phyloP scores from a whole-genome alignment of 2,888 invertebrate genomes.

The Poecilus cupreus region DNA sequence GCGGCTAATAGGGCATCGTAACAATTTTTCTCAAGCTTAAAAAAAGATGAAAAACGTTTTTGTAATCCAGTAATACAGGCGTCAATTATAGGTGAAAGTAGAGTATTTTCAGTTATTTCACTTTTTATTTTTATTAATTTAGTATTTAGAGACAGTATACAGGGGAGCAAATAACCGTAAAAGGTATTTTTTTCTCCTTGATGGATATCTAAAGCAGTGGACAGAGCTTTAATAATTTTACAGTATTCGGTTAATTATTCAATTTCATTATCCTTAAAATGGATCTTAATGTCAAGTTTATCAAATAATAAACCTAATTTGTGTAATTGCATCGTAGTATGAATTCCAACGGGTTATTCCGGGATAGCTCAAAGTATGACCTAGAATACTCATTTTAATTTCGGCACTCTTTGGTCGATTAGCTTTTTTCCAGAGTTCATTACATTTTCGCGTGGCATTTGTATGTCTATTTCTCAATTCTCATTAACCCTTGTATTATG shows the following conservation, averaged over 20 bases:
- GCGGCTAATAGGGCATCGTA: neutral
- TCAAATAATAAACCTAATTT: neutral
- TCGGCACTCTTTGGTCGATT: neutral
- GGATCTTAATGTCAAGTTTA: neutral
- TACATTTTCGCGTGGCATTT: neutral
- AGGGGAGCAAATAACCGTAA: neutral
- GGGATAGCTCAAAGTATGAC: neutral
- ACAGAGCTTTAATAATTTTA: neutral
- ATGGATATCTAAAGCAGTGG: neutral
- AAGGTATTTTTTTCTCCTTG: neutral
- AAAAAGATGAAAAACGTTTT: neutral
- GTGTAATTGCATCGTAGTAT: neutral
- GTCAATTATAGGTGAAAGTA: neutral
- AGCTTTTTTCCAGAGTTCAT: neutral
- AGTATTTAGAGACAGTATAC: neutral
- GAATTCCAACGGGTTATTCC: neutral
- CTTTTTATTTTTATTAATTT: neutral
- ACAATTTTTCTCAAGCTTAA: neutral
- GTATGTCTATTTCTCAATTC: neutral
- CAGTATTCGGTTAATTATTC: neutral
- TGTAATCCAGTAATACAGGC: neutral
- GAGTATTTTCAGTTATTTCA: neutral
- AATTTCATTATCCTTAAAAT: neutral
- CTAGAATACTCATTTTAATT: neutral
- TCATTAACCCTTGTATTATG: too few species aligned